Evolutionary conservation across 37 sponge, comb jelly and placozoan species (phyloP), one percentile per base, ranked within the genome.

Genomic region (Mnemiopsis leidyi): DNA sequence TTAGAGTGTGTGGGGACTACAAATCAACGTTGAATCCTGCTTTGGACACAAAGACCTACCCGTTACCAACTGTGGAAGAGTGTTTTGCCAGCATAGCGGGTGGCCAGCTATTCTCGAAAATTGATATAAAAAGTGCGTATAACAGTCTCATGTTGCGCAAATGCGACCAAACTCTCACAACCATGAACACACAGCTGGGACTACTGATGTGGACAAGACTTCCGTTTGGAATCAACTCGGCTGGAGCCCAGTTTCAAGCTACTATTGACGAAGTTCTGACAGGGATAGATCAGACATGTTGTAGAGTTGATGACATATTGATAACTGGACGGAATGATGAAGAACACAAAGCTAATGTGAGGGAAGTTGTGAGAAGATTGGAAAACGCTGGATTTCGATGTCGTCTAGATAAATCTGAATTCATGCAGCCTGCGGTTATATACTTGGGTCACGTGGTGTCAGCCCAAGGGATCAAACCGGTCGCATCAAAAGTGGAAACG

Each of bases 1-100:
- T 94, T 0, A 68, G 93, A 0, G 16, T 95, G 0, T 95, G 95
- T 76, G 94, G 95, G 0, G 93, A 95, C 35, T 95, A 94, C 75
- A 94, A 94, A 24, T 32, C 93, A 1, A 94, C 95, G 0, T 32
- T 94, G 13, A 95, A 95, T 29, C 83, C 92, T 16, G 93, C 69
- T 0, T 13, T 93, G 0, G 76, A 34, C 0, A 69, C 69, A 0
- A 94, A 94, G 9, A 73, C 76, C 13, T 92, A 94, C 69, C 94
- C 95, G 21, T 73, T 95, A 0, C 95, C 95, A 0, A 68, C 33
- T 28, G 29, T 88, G 0, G 95, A 95, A 1, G 95, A 95, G 2
- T 32, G 94, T 0, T 92, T 93, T 21, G 93, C 94, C 0, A n/a
- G 36, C 0, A 28, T 95, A 32, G 25, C 93, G 0, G 93, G 95